Base-by-base conservation (phyloP, 1,140 invertebrate genomes). In the Caligus rogercresseyi region DNA sequence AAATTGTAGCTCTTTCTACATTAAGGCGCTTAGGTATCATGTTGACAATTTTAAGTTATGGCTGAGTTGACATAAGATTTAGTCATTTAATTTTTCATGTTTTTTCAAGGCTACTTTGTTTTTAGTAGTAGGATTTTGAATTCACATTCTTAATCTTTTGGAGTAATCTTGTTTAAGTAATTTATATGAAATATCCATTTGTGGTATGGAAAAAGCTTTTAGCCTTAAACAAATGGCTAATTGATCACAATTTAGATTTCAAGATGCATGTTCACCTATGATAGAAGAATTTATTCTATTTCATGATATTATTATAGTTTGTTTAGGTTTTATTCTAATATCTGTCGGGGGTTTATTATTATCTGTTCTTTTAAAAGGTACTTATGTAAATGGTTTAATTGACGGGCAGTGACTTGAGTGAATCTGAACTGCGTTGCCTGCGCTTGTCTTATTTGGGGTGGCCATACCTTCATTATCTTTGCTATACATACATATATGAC, bases 1-100 rank as follows among this genome's bases (percentile, higher is more conserved):
- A 66, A 66, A 54, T 64, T 25, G 64, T 66, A 60, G 63, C 51
- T 54, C 25, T 66, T 15, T 65, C 62, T n/a, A 66, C 65, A 19
- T 65, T 66, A 18, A 65, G 65, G 14, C 65, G 61, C 15, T 18
- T 66, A 25, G 65, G 56, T 7, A 55, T 66, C 19, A 66, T 57
- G 19, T 18, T 54, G 59, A 26, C 19, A 54, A n/a, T 52, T 21
- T 11, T 61, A 52, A 52, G 65, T 25, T 25, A 54, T 63, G 21
- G 62, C 64, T 60, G 63, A 61, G 26, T 61, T 54, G 13, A 51
- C 14, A 55, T 61, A 25, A 2, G n/a, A n/a, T n/a, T n/a, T n/a
- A n/a, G n/a, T n/a, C n/a, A n/a, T n/a, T n/a, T n/a, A n/a, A n/a
- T n/a, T n/a, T n/a, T n/a, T n/a, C n/a, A n/a, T n/a, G n/a, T n/a